Evolutionary conservation across 2,888 invertebrate genomes (phyloP).

Genomic region (Scaptomyza parva): DNA sequence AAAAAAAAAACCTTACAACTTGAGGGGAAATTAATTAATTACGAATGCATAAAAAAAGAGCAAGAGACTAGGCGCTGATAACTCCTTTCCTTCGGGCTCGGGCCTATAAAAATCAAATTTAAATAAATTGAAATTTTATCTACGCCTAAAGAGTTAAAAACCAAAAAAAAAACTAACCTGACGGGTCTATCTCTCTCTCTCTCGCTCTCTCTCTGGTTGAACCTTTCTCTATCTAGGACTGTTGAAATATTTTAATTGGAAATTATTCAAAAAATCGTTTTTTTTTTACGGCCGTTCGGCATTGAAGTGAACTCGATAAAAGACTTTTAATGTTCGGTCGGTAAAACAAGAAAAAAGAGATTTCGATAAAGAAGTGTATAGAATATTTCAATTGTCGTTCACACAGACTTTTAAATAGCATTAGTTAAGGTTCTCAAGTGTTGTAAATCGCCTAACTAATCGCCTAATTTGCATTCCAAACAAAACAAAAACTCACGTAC

Average conservation of each 20-base stretch:
- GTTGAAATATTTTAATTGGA: slow-evolving; percentile 71
- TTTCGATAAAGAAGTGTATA: background rate
- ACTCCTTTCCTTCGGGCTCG: slow-evolving; percentile 63
- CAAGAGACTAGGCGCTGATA: slow-evolving; percentile 39
- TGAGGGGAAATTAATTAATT: slow-evolving; percentile 81
- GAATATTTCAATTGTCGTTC: background rate
- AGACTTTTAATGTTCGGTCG: slow-evolving; percentile 17
- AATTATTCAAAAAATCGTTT: slow-evolving; percentile 74
- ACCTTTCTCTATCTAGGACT: slow-evolving; percentile 8
- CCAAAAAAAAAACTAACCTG: slow-evolving; percentile 4
- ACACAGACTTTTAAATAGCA: background rate
- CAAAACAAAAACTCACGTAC: no score
- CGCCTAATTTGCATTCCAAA: slow-evolving; percentile 2
- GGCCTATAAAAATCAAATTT: slow-evolving; percentile 69
- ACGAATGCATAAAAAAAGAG: slow-evolving; percentile 73
- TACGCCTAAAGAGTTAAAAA: slow-evolving; percentile 53
- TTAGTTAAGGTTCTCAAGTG: background rate
- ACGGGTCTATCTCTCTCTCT: background rate
- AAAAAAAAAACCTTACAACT: slow-evolving; percentile 45
- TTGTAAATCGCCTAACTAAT: no score
- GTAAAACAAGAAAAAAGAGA: slow-evolving; percentile 6
- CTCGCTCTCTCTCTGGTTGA: background rate
- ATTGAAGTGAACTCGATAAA: slow-evolving; percentile 30
- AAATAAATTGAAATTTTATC: slow-evolving; percentile 73
- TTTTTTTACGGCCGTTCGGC: slow-evolving; percentile 45